Percentiles rank a stretch among this genome's conserved stretches.
These are phyloP conservation scores for Morone saxatilis DNA, from an alignment of 2,113 vertebrate genomes.

Conservation along the genomic window DNA sequence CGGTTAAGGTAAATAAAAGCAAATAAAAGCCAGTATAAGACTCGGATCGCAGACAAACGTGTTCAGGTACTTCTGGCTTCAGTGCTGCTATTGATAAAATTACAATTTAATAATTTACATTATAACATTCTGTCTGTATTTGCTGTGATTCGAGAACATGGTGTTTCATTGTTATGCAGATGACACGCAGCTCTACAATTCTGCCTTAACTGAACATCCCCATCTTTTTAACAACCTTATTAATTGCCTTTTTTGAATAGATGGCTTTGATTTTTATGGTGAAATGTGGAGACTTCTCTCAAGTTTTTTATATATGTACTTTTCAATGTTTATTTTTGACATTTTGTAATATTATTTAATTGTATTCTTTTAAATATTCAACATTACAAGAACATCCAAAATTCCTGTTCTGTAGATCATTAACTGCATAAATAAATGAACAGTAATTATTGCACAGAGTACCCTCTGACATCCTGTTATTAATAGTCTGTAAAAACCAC, in stretches of 20 bases:
- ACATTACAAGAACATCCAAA: not conserved
- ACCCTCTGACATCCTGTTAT: conserved; percentile 43
- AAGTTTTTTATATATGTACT: not conserved
- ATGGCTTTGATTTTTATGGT: not conserved
- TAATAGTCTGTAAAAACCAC: conserved; percentile 51
- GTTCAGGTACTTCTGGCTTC: not conserved
- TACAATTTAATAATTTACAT: too few species aligned
- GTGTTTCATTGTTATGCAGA: not conserved
- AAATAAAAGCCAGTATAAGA: not conserved
- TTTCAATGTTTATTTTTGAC: too few species aligned
- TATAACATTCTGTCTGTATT: not conserved
- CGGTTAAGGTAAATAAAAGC: not conserved
- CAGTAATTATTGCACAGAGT: conserved; percentile 16
- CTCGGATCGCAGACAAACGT: not conserved
- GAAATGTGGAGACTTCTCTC: too few species aligned
- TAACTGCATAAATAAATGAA: conserved; percentile 21
- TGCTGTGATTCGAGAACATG: not conserved
- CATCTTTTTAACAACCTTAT: not conserved
- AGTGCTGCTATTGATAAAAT: not conserved
- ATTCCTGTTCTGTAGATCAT: not conserved
- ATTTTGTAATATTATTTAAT: not conserved
- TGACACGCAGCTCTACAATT: not conserved
- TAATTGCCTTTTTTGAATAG: not conserved
- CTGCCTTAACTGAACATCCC: not conserved
- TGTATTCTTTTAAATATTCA: not conserved